Base-by-base conservation (phyloP, 2,888 invertebrate species). In the Synanthedon formicaeformis region DNA sequence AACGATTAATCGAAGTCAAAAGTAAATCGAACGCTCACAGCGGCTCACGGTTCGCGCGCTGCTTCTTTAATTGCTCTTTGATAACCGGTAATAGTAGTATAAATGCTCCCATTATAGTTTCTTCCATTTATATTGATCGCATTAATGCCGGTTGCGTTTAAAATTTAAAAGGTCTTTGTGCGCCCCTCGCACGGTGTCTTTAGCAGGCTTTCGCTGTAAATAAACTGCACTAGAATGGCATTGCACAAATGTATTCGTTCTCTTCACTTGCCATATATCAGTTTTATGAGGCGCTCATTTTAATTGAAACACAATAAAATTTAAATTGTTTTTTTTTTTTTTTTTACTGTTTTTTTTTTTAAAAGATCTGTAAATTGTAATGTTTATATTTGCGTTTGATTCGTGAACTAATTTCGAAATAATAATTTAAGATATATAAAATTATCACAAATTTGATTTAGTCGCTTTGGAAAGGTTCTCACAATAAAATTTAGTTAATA, bases 1-100 rank as follows among this genome's bases (percentile, higher is more conserved):
- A 73, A 71, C 73, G 70, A 78, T 80, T 79, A 78, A 80, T 80
- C 75, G 75, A 74, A 78, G 73, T 78, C 76, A 77, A 76, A 78
- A 79, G 71, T 75, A 78, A 81, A 78, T 78, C 73, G 75, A 76
- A 69, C 69, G 71, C 71, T 73, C 68, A 65, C 70, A 60, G 68
- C 63, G 69, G 65, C 67, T 63, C 64, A 70, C 60, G 65, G 73
- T 75, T 76, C 67, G 73, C 73, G 69, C 71, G 65, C 63, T 72
- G 72, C 71, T 70, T 73, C 73, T 81, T 81, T 83, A 81, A 81
- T 84, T 81, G 77, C 73, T 77, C 68, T 71, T 73, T 77, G 77
- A 79, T 81, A 79, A 79, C 77, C 70, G 71, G 75, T 78, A 76
- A 76, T 77, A 78, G 73, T 77, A 59, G 71, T 75, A 75, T 81